Conservation (phyloP, 1,140 invertebrate genomes). For the Macrobrachium nipponense region DNA sequence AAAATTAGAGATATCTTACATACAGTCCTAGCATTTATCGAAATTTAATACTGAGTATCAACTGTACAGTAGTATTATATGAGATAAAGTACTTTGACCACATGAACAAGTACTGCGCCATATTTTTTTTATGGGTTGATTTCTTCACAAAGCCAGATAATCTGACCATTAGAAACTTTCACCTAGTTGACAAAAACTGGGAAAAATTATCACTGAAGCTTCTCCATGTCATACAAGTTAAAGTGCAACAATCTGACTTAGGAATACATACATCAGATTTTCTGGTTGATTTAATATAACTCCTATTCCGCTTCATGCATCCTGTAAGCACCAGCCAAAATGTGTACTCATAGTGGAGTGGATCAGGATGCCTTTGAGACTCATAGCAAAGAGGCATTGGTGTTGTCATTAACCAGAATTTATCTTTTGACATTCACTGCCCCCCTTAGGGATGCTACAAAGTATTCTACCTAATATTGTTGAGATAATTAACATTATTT, state of each 20-base stretch:
- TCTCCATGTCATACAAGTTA: too few species aligned
- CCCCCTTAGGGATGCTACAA: constrained; percentile 30
- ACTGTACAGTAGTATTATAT: too few species aligned
- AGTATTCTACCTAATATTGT: constrained; percentile 36
- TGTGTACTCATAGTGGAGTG: too few species aligned
- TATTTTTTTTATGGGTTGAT: neutral
- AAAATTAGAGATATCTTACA: too few species aligned
- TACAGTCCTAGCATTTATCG: too few species aligned
- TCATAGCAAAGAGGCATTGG: constrained; percentile 37
- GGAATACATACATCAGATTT: neutral
- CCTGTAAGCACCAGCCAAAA: too few species aligned
- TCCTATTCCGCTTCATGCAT: neutral
- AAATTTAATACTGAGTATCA: too few species aligned
- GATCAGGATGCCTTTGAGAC: neutral
- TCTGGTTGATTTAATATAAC: neutral
- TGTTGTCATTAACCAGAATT: constrained; percentile 15
- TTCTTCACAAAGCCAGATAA: constrained; percentile 8
- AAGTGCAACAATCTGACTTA: too few species aligned
- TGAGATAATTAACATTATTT: constrained; percentile 37
- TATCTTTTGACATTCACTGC: constrained; percentile 1
- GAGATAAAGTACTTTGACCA: too few species aligned
- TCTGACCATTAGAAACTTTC: too few species aligned
- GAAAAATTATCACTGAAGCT: too few species aligned
- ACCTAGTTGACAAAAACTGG: too few species aligned
- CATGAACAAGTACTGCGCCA: neutral